Evolutionary conservation across 2,888 invertebrate species (phyloP), one percentile per base, ranked within the genome.

Genomic region (Lithophane ornitopus): DNA sequence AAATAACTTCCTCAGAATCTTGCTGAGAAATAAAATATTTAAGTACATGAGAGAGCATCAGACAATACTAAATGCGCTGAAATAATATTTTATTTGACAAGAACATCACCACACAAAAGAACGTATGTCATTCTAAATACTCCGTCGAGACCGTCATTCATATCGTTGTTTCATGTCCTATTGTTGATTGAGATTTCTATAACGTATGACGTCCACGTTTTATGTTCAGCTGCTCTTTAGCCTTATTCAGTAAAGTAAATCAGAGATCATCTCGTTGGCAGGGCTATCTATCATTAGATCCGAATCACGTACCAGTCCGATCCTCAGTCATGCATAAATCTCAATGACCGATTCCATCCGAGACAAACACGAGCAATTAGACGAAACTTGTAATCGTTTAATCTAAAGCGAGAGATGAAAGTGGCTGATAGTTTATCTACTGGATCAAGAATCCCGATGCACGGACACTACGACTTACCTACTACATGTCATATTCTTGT

Each of bases 331-430:
- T 91, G 93, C 95, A 93, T 94, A 91, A 92, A 92, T 92, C 91
- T 93, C 91, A 91, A 92, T 92, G 92, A 91, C 90, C 91, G 92
- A 92, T 92, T 88, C 92, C 90, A 90, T 88, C 86, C 92, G 91
- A 93, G 93, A 93, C 94, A 93, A 92, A 94, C 91, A 92, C 92
- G 92, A 93, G 93, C 95, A 95, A 96, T 96, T 96, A 96, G 93
- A 95, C 90, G 93, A 92, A 95, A 94, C 94, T 90, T 90, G 93
- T 94, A 95, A 96, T 96, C 96, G 92, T 93, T 93, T 94, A 94
- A 96, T 96, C 95, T 93, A 91, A 92, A 91, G 89, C 91, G 89
- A 92, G 88, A 95, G 96, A 96, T 96, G 96, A 96, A 96, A 96
- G 96, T 95, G 88, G 85, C 86, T 90, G 96, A 96, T 96, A 96